Evolutionary conservation across 2,797 vertebrate species (phyloP).

Genomic region (Pangasius larnaudii): DNA sequence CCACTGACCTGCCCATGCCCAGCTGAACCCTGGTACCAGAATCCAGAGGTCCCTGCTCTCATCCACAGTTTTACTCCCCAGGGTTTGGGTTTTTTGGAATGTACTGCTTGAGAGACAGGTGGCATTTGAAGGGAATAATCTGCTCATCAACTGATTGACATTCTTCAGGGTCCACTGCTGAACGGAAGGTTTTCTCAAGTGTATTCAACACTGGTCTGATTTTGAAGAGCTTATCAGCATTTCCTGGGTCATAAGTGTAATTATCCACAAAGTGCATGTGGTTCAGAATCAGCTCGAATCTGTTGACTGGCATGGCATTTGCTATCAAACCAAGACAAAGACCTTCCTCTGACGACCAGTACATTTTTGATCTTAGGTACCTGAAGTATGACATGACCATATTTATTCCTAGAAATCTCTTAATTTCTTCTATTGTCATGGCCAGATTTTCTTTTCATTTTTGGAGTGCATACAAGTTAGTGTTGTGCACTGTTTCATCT

Average conservation of each 20-base stretch:
- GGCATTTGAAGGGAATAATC: neutral
- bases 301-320: constrained; percentile 43
- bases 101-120: neutral
- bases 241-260: constrained; percentile 27
- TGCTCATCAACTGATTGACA: too few relatives aligned
- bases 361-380: constrained; percentile 47
- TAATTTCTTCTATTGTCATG: too few relatives aligned
- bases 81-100: neutral
- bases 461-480: too few relatives aligned
- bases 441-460: too few relatives aligned
- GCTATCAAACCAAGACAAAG: constrained; percentile 27
- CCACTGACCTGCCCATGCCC: too few relatives aligned
- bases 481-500: too few relatives aligned
- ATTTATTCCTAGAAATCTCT: constrained; percentile 44
- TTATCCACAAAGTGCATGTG: constrained; percentile 49
- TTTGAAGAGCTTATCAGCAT: constrained; percentile 42
- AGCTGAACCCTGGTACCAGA: neutral
- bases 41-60: neutral
- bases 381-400: constrained; percentile 23
- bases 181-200: constrained; percentile 28
- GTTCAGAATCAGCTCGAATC: constrained; percentile 50
- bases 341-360: constrained; percentile 41
- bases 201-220: constrained; percentile 36
- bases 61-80: neutral
- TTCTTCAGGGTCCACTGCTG: constrained; percentile 11